Evolutionary conservation across 2,888 invertebrate genomes (phyloP).

Genomic region (Phengaris alcon): DNA sequence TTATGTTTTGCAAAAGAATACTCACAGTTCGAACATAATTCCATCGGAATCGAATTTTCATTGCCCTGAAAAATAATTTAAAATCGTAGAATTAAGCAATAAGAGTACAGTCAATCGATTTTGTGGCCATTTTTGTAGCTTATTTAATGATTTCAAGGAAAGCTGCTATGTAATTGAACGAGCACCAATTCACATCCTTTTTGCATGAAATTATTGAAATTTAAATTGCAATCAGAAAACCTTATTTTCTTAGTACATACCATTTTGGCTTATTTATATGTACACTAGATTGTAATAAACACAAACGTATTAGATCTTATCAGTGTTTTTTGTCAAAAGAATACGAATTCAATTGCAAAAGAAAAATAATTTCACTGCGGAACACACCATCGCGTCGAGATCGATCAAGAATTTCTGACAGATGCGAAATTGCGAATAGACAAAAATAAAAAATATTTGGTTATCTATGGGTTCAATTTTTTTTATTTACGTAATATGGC

Average conservation of each 20-base stretch:
- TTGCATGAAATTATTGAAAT: constrained; percentile 12
- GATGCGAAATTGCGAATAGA: constrained; percentile 29
- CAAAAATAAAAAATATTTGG: too few species aligned
- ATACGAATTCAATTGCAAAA: constrained; percentile 34
- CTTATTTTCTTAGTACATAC: constrained; percentile 32
- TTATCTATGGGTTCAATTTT: too few species aligned
- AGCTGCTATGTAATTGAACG: constrained; percentile 23
- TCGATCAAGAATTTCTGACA: constrained; percentile 48
- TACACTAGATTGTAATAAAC: constrained; percentile 29
- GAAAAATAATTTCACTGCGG: constrained; percentile 35
- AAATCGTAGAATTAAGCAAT: constrained; percentile 11
- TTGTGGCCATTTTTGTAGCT: constrained; percentile 22
- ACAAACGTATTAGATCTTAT: constrained; percentile 17
- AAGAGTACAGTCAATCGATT: background rate
- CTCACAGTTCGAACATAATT: constrained; percentile 97
- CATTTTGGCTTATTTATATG: constrained; percentile 37
- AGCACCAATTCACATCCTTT: constrained; percentile 6
- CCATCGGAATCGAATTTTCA: constrained; percentile 97
- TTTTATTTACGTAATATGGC: too few species aligned
- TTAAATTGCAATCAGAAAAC: background rate
- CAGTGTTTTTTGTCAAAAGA: constrained; percentile 25
- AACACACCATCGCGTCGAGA: constrained; percentile 45
- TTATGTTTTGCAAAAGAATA: constrained; percentile 49
- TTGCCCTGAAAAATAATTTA: constrained; percentile 86
- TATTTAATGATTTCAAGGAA: constrained; percentile 11